Base-by-base conservation (phyloP, 23 tunicate genomes). In the Styela clava region DNA sequence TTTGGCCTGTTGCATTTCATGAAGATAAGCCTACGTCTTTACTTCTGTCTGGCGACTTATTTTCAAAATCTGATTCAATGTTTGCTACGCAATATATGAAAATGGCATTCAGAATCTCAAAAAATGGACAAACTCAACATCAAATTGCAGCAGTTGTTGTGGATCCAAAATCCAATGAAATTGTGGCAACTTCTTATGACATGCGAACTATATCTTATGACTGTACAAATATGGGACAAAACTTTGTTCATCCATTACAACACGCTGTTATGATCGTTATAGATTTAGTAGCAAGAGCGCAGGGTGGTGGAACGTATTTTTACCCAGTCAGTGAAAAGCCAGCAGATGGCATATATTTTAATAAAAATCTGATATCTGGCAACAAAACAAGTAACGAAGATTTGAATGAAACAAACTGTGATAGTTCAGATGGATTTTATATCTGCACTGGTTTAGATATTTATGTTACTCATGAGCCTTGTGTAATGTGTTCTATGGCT, bases 401-500 rank as follows among this genome's bases (percentile, higher is more conserved):
- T 16, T 26, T 26, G 2, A 32, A 67, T 2, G 34, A 70, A 36
- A 16, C 74, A 24, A 33, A 35, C 16, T 36, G 64, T 24, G 78
- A 64, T 12, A 72, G 18, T 72, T 0, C 5, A 16, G 32, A 76
- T 44, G 68, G 36, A 9, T 78, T 0, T 83, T 93, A 93, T 69
- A 87, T 93, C 33, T 85, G 93, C 80, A 93, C 92, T 23, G 89
- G 88, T 1, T 35, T 83, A 2, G 88, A 87, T 68, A 62, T 81
- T 2, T 93, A 93, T 74, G 30, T 84, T 19, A 85, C 92, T 9
- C 24, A 62, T 19, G 98, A 93, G 84, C 98, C 98, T 3, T 93
- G 98, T 34, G 81, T 85, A 24, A 93, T 93, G 98, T 93, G 98
- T 68, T 76, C 88, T 0, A 93, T 93, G 98, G 98, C 98, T 1